These are phyloP conservation scores for Etheostoma spectabile DNA, from an alignment of 2,113 vertebrate genomes.

Conservation along the genomic window DNA sequence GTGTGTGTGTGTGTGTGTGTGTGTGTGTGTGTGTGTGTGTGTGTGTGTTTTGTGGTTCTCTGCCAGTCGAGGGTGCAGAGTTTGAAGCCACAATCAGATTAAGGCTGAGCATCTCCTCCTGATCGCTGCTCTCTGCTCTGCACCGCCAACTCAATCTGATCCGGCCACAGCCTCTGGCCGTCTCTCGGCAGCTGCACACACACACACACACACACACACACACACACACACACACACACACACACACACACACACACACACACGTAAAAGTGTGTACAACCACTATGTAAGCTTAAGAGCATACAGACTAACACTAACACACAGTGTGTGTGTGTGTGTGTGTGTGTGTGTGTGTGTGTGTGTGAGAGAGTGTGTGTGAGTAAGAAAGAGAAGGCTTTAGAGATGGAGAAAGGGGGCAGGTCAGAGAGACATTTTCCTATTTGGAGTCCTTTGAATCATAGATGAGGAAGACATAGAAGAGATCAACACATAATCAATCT, in stretches of 20 bases:
- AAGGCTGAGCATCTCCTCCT: constrained; percentile 41
- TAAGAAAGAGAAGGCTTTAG: not conserved
- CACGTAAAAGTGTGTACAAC: not conserved
- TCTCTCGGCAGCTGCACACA: constrained; percentile 24
- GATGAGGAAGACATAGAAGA: constrained; percentile 62
- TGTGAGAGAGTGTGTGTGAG: not conserved
- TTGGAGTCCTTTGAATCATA: constrained; percentile 64
- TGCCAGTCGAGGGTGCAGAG: constrained; percentile 32
- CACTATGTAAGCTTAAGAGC: too few species aligned
- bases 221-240: constrained; percentile 35
- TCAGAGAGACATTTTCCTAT: constrained; percentile 49
- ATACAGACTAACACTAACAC: too few species aligned
- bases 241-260: constrained; percentile 10
- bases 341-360: constrained; percentile 14
- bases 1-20: not conserved
- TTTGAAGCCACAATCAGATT: constrained; percentile 59
- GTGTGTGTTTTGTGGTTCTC: not conserved
- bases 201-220: constrained; percentile 16
- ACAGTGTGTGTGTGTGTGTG: not conserved
- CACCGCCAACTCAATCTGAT: constrained; percentile 65
- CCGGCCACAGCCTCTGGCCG: constrained; percentile 42
- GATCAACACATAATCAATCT: constrained; percentile 59
- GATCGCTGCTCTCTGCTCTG: constrained; percentile 54
- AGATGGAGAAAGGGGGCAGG: constrained; percentile 25
- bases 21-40: not conserved